A percentile compares a stretch with the other conserved stretches of the same genome.
phyloP scores from a whole-genome alignment of 2,797 vertebrate species.

The Tokudaia muenninki region DNA sequence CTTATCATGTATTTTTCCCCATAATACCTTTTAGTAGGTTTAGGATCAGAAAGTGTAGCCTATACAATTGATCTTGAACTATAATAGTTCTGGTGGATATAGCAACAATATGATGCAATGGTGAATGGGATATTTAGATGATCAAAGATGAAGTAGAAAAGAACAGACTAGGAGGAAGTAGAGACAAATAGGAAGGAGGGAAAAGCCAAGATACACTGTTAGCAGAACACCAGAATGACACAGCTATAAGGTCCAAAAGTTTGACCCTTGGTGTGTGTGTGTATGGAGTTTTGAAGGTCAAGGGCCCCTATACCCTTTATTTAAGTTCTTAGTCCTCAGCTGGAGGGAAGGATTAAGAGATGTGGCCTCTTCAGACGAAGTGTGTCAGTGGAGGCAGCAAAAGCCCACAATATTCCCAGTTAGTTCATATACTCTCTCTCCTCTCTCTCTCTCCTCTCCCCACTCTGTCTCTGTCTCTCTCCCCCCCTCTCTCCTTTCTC shows the following conservation, averaged over 20 bases:
- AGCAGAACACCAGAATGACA: slow-evolving; percentile 27
- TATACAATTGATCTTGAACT: background rate
- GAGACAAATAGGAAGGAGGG: background rate
- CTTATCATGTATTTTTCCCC: background rate
- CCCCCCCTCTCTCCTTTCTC: too few species aligned
- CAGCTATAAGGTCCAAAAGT: slow-evolving; percentile 11
- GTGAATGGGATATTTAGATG: slow-evolving; percentile 41
- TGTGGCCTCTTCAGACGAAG: background rate
- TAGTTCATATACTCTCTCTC: background rate
- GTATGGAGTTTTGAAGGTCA: background rate
- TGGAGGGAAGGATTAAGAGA: background rate
- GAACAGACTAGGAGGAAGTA: background rate
- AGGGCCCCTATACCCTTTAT: background rate
- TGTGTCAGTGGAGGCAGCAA: background rate
- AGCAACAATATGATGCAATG: background rate
- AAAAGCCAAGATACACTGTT: slow-evolving; percentile 1
- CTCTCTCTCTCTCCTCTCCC: too few species aligned
- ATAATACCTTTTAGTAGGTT: slow-evolving; percentile 22
- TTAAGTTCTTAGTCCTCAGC: background rate
- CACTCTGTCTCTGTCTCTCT: too few species aligned
- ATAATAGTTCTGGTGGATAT: slow-evolving; percentile 10
- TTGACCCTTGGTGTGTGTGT: background rate
- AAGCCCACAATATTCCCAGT: background rate
- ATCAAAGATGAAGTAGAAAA: slow-evolving; percentile 10
- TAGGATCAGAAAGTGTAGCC: slow-evolving; percentile 21